These are phyloP conservation scores for Myotis daubentonii DNA, from an alignment of 2,797 vertebrate genomes.

Conservation along the genomic window DNA sequence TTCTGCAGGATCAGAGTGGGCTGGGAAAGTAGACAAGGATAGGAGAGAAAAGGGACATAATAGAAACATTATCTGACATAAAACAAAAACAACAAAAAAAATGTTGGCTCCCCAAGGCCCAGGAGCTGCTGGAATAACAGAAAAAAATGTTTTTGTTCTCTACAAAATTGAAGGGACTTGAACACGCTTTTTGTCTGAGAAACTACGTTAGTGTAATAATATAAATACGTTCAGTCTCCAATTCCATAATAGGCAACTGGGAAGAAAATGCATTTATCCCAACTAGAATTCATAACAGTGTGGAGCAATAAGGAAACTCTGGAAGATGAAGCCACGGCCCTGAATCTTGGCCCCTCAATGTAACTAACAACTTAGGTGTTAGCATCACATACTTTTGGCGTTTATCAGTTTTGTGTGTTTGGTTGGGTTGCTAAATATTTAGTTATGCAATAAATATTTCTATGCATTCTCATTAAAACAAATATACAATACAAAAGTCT, in stretches of 20 bases:
- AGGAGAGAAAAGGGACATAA: slow-evolving; percentile 44
- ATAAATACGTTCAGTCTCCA: slow-evolving; percentile 19
- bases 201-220: background rate
- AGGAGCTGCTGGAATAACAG: slow-evolving; percentile 38
- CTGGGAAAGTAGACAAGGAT: slow-evolving; percentile 54
- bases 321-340: background rate
- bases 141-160: slow-evolving; percentile 26
- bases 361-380: background rate
- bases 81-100: slow-evolving; percentile 59
- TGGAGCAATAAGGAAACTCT: background rate
- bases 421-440: background rate
- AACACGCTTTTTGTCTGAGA: slow-evolving; percentile 9
- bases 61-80: slow-evolving; percentile 69
- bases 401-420: background rate
- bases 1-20: slow-evolving; percentile 16
- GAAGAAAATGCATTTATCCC: background rate
- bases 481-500: slow-evolving; percentile 16
- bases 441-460: slow-evolving; percentile 37
- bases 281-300: background rate
- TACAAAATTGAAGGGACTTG: background rate
- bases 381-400: background rate
- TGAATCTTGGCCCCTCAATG: too few relatives aligned
- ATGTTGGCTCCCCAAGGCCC: slow-evolving; percentile 45
- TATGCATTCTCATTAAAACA: background rate
- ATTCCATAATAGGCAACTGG: background rate